Evolutionary conservation across 2,113 vertebrate genomes (phyloP).

Genomic region (Podarcis muralis): DNA sequence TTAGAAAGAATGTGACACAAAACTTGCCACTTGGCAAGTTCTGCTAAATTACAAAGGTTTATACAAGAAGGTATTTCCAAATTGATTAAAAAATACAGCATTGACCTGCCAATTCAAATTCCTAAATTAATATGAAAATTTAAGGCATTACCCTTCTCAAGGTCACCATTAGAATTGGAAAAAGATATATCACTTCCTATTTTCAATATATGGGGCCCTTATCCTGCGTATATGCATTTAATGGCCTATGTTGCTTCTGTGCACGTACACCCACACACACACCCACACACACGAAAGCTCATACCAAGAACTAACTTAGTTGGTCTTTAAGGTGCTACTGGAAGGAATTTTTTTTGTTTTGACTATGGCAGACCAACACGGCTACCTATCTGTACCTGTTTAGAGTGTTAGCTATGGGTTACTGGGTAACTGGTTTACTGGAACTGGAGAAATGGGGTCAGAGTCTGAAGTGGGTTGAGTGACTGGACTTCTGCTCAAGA

Average conservation of each 20-base stretch:
- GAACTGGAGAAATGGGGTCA: too few species aligned
- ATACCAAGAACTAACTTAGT: too few species aligned
- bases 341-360: too few species aligned
- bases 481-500: not conserved
- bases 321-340: too few species aligned
- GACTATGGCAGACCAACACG: too few species aligned
- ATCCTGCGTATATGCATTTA: slow-evolving; percentile 48
- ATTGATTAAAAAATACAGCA: slow-evolving; percentile 52
- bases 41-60: slow-evolving; percentile 40
- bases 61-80: slow-evolving; percentile 45
- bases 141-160: slow-evolving; percentile 39
- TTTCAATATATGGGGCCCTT: not conserved
- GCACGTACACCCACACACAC: not conserved
- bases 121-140: slow-evolving; percentile 42
- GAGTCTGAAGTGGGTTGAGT: not conserved
- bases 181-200: not conserved
- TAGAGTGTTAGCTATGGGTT: too few species aligned
- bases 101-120: slow-evolving; percentile 39
- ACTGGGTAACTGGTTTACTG: too few species aligned
- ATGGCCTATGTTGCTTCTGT: slow-evolving; percentile 19
- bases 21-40: slow-evolving; percentile 51
- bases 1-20: slow-evolving; percentile 31
- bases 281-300: too few species aligned
- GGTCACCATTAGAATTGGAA: slow-evolving; percentile 37
- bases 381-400: too few species aligned